Conservation (phyloP, 2,113 vertebrate species). For the Symphodus melops region DNA sequence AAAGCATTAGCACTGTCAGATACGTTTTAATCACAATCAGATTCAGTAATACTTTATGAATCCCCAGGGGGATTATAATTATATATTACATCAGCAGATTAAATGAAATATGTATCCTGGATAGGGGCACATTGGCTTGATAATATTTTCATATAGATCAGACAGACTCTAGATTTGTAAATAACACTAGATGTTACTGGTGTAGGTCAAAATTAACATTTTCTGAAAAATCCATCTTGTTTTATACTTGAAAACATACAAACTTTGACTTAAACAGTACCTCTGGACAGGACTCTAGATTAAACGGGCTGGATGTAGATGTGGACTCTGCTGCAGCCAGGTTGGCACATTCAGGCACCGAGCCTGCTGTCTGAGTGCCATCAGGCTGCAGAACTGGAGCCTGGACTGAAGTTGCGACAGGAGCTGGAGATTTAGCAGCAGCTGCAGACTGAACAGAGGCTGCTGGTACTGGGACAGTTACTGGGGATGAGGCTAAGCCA, state of each 20-base stretch:
- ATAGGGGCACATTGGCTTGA: too few species aligned
- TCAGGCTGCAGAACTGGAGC: slow-evolving; percentile 80
- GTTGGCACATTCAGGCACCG: slow-evolving; percentile 64
- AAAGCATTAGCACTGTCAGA: too few species aligned
- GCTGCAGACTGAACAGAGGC: slow-evolving; percentile 31
- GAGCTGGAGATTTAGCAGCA: not conserved
- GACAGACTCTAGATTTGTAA: too few species aligned
- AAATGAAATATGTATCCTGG: too few species aligned
- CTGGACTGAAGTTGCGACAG: slow-evolving; percentile 45
- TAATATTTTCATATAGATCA: too few species aligned
- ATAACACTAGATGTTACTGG: too few species aligned
- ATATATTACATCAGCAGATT: too few species aligned
- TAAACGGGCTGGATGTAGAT: slow-evolving; percentile 47
- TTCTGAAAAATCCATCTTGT: not conserved
- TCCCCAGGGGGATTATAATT: too few species aligned
- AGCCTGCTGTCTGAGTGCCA: slow-evolving; percentile 77
- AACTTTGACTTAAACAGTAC: slow-evolving; percentile 47
- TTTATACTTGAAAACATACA: not conserved
- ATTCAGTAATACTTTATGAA: too few species aligned
- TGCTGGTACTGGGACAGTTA: slow-evolving; percentile 37
- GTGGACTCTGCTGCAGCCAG: slow-evolving; percentile 68
- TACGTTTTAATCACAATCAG: too few species aligned
- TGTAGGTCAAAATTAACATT: too few species aligned
- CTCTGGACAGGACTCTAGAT: slow-evolving; percentile 73
- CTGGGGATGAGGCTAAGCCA: slow-evolving; percentile 26